Conservation (phyloP, 2,797 vertebrate genomes). For the Buceros bicornis region DNA sequence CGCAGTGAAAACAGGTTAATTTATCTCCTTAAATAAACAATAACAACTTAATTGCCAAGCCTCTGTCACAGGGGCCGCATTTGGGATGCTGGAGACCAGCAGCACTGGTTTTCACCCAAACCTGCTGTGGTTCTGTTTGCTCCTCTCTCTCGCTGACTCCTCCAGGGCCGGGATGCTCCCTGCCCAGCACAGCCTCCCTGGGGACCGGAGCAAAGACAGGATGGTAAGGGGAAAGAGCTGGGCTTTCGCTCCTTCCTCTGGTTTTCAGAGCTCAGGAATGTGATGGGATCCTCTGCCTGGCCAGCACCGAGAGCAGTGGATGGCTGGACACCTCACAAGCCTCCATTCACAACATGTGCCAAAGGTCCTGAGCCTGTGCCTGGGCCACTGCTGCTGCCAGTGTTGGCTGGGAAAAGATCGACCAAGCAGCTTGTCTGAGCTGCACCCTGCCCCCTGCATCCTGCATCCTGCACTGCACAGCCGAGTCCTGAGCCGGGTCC, state of each 20-base stretch:
- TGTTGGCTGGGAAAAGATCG: background rate
- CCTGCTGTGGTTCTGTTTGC: background rate
- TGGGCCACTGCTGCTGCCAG: rapidly evolving
- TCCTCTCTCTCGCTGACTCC: background rate
- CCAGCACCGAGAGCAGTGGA: background rate
- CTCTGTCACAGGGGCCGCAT: background rate
- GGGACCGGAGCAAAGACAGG: background rate
- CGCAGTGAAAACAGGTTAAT: background rate
- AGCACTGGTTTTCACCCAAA: background rate
- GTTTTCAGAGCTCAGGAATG: background rate
- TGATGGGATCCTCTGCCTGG: background rate
- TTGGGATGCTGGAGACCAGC: background rate
- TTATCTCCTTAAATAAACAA: background rate
- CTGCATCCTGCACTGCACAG: background rate
- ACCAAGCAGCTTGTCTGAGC: background rate
- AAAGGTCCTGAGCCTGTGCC: background rate
- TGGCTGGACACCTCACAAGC: background rate
- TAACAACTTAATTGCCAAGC: background rate
- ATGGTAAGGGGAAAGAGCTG: too few species aligned
- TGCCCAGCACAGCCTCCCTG: rapidly evolving
- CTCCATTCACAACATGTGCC: rapidly evolving
- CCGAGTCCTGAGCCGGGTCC: rapidly evolving
- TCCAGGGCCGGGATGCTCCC: background rate
- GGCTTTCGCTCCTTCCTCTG: background rate
- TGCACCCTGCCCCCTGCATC: background rate